Evolutionary conservation across 2,888 invertebrate genomes (phyloP), one percentile per base, ranked within the genome.

Genomic region (Brassicogethes aeneus): DNA sequence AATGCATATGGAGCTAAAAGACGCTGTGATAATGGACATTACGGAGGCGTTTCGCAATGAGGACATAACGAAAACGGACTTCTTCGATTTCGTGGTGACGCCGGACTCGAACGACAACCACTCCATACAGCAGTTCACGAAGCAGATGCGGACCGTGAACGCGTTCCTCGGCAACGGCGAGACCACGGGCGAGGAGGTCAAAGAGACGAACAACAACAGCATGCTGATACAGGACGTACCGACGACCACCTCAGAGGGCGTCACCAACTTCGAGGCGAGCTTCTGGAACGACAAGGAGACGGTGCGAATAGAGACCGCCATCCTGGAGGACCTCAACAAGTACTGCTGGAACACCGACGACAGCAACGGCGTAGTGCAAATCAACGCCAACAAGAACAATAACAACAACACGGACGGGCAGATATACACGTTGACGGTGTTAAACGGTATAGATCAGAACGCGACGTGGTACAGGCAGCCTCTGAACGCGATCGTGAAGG

Each of bases 31-130:
- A 75, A 87, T 87, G 87, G 87, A 86, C 76, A 81, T 88, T 70
- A 84, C 85, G 70, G 85, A 87, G 75, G 74, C 80, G 56, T 80
- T 81, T 68, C 75, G 79, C 54, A 78, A 83, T 65, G 85, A 86
- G 69, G 87, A 88, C 72, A 75, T 88, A 69, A 80, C 85, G 58
- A 87, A 88, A 71, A 84, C 87, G 54, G 88, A 88, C 72, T 88
- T 88, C 74, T 89, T 89, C 71, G 88, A 89, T 71, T 87, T 88
- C 70, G 88, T 88, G 47, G 85, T 86, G 39, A 83, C 85, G 35
- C 85, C 86, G 44, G 85, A 84, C 57, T 76, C 84, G 59, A 79
- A 77, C 60, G 81, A 82, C 67, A 76, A 79, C 36, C 73, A 73
- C 17, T 66, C 67, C 34, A 66, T 72, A 42, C 67, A 73, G 31